Base-by-base conservation (phyloP, 2,113 vertebrate species). In the Limanda limanda region DNA sequence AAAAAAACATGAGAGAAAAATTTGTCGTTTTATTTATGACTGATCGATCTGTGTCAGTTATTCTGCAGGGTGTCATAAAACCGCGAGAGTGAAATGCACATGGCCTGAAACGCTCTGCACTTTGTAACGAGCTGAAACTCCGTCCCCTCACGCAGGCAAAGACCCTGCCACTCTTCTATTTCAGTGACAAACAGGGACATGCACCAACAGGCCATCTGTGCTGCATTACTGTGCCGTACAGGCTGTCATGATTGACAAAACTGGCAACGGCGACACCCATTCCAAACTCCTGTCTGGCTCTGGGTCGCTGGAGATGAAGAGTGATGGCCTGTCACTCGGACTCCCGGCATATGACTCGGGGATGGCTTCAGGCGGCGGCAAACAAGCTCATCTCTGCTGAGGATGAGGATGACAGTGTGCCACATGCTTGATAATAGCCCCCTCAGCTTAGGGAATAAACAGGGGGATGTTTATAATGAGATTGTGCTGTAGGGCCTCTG, bases 201-300 rank as follows among this genome's bases (percentile, higher is more conserved):
- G 81, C 88, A 82, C 68, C 71, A 55, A 75, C 83, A 55, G 64
- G 68, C 89, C 92, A 93, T 94, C 93, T 93, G 92, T 74, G 91
- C 80, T 62, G 81, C 90, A 88, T 92, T 88, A 90, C 85, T 54
- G 68, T 47, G 69, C 79, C 25, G 80, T 76, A 57, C 73, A 87
- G 76, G 81, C 88, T 88, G 89, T 90, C 84, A 76, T 71, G 91
- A 88, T 91, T 94, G 91, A 94, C 90, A 89, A 93, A 93, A 86
- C 81, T 78, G 88, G 83, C 71, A 81, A 73, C 85, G 56, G 78
- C 84, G 42, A 89, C 89, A 90, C 85, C 84, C 86, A 73, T 88
- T 78, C 81, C 82, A 78, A 77, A 82, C 86, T 78, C 82, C 73
- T 86, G 86, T 75, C 88, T 86, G 86, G 88, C 87, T 83, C 71